Base-by-base conservation (phyloP, 2,888 invertebrate species). In the Lordiphosa fenestrarum region DNA sequence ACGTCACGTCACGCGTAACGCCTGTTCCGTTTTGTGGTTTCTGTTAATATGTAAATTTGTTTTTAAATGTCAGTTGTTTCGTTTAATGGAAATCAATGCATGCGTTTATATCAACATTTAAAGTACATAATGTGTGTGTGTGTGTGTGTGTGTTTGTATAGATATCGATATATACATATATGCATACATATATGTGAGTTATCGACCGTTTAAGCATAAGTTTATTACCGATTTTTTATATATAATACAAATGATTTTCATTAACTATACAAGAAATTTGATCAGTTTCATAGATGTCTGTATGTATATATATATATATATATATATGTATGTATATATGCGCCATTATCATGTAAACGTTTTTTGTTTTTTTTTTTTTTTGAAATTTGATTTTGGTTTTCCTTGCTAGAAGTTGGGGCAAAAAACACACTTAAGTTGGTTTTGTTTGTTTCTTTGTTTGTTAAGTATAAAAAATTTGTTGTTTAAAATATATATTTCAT, bases 211-310 rank as follows among this genome's bases (percentile, higher is more conserved):
- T 6, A 25, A 25, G 53, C 53, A 42, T 42, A 42, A 44, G 30
- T 44, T 44, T 38, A n/a, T 66, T 66, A 44, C 38, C 15, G 58
- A 53, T 39, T 68, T 69, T 69, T 76, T 52, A 82, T 82, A 73
- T 84, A 84, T 83, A 65, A 74, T 83, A 81, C 74, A 83, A 71
- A 80, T 83, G 65, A 67, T 69, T 80, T 73, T 77, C 55, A 59
- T 73, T 80, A 73, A 71, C 84, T 80, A 84, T 84, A 80, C 80
- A 80, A 72, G 73, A 77, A 73, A 77, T 70, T 76, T 38, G 73
- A 52, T 71, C 66, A 73, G 61, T 73, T 69, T 71, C 69, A 69
- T 69, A 54, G 68, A 51, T 57, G 30, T 30, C 10, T 30, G 10
- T 9, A 3, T 30, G 30, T 30, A 30, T 51, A 46, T 59, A 42